phyloP scores from a whole-genome alignment of 2,113 vertebrate species.

The Pseudorhombus dupliciocellatus region DNA sequence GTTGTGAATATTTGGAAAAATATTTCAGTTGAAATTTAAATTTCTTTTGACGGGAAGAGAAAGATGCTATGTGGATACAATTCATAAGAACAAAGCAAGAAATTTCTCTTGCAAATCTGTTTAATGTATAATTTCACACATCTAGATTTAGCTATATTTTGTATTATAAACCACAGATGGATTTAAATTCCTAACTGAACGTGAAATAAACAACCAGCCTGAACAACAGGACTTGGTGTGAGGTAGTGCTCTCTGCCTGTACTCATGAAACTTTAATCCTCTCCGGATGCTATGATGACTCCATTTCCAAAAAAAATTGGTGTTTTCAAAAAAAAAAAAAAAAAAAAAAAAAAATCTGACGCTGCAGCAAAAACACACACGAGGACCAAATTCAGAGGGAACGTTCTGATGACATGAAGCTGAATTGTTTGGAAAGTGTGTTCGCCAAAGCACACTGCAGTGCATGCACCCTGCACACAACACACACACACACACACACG shows the following conservation, averaged over 20 bases:
- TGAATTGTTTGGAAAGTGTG: not conserved
- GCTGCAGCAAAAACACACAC: slow-evolving; percentile 15
- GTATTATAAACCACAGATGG: not conserved
- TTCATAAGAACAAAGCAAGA: no score
- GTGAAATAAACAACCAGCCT: not conserved
- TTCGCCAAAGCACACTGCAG: not conserved
- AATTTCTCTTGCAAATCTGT: not conserved
- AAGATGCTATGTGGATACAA: no score
- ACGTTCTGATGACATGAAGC: slow-evolving; percentile 4
- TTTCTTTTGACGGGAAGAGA: no score
- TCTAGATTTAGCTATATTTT: no score
- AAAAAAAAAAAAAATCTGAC: slow-evolving; percentile 34
- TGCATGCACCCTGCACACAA: not conserved
- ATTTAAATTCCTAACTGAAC: not conserved
- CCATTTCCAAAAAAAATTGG: slow-evolving; percentile 29
- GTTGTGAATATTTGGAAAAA: no score
- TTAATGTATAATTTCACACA: not conserved
- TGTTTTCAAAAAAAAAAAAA: slow-evolving; percentile 28
- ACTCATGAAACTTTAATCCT: slow-evolving; percentile 54
- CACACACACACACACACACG: slow-evolving; percentile 1
- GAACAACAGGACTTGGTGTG: slow-evolving; percentile 22
- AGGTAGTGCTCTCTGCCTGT: slow-evolving; percentile 36
- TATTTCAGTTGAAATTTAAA: no score
- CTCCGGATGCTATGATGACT: slow-evolving; percentile 24
- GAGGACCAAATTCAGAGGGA: not conserved